phyloP scores from a whole-genome alignment of 2,797 vertebrate species.

The Glossophaga mutica region DNA sequence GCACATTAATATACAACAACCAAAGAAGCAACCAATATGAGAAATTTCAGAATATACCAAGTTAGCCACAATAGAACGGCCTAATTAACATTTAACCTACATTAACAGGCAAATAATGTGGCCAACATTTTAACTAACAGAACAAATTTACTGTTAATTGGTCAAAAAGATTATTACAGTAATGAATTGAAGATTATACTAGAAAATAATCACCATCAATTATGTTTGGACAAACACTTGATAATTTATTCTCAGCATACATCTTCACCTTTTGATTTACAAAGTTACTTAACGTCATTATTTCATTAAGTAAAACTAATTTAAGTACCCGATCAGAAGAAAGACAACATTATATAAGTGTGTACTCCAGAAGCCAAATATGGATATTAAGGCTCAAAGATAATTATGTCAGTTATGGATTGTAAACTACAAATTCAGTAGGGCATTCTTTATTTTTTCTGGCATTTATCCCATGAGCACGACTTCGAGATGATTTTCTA shows the following conservation, averaged over 20 bases:
- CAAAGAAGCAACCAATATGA: conserved; percentile 43
- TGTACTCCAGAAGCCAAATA: conserved; percentile 10
- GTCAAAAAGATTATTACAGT: conserved; percentile 52
- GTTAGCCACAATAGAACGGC: background rate
- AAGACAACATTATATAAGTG: conserved; percentile 37
- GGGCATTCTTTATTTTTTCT: background rate
- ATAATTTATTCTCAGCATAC: conserved; percentile 50
- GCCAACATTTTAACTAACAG: conserved; percentile 54
- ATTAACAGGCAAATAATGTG: conserved; percentile 54
- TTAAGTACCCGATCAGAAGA: conserved; percentile 22
- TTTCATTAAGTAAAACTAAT: conserved; percentile 49
- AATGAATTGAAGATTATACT: conserved; percentile 52
- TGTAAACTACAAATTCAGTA: conserved; percentile 36
- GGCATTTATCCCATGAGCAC: background rate
- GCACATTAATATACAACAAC: background rate
- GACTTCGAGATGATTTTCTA: background rate
- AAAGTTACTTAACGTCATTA: conserved; percentile 50
- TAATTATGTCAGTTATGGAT: background rate
- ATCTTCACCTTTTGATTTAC: conserved; percentile 65
- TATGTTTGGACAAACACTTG: conserved; percentile 41
- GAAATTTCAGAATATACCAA: background rate
- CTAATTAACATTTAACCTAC: conserved; percentile 71
- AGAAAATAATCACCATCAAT: conserved; percentile 66
- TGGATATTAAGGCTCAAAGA: conserved; percentile 36
- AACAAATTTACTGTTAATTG: conserved; percentile 65